Base-by-base conservation (phyloP, 2,888 invertebrate genomes). In the Drosophila algonquin region DNA sequence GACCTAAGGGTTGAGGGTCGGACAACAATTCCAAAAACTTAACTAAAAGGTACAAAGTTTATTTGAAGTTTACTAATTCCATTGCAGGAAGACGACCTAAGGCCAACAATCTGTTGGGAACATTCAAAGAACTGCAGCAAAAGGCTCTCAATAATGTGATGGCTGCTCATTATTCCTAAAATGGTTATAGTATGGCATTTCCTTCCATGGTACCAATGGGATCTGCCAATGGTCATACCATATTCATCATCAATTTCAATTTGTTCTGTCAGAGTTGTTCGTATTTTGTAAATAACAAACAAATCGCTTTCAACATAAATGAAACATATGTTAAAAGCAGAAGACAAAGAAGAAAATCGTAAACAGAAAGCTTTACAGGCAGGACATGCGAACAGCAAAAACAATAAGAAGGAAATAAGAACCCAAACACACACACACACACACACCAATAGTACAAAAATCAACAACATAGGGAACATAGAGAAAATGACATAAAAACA, bases 221-320 rank as follows among this genome's bases (percentile, higher is more conserved):
- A 7, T 6, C 14, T 14, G 14, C 6, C 12, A 24, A n/a, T 27
- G 30, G 16, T 63, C 27, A 51, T 56, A 24, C 74, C 53, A 76
- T 70, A 69, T 65, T 40, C 59, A 68, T 67, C 74, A 76, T 80
- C 69, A 82, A 82, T 84, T 64, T 63, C 65, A 65, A 62, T 79
- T 61, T 71, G 63, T 35, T 65, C 67, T 75, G 80, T 81, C 83
- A 81, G 81, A 75, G 83, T 53, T 64, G 24, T 55, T 60, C 30
- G 73, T 40, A 21, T 24, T 67, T 46, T 56, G 46, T 61, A 58
- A 72, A 81, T 72, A 69, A 65, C 70, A 67, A 80, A 63, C 81
- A 81, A 76, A 65, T 68, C 57, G 80, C 63, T 70, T 27, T 53
- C 54, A 81, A 73, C 74, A 79, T 52, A 74, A 81, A 77, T 24